Evolutionary conservation across 2,113 vertebrate genomes (phyloP).

Genomic region (Blennius ocellaris): DNA sequence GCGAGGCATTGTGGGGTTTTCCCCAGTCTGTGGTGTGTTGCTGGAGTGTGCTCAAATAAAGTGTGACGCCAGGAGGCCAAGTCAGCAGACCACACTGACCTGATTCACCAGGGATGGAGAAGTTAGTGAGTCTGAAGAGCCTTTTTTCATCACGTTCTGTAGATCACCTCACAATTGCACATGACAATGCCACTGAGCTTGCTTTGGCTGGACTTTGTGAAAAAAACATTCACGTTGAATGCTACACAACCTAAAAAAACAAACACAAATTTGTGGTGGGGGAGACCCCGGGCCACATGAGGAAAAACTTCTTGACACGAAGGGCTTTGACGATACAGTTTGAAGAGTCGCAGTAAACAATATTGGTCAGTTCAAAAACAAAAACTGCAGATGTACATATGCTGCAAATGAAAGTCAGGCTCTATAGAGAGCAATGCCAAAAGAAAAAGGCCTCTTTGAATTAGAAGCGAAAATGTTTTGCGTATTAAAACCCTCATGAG

Average conservation of each 20-base stretch:
- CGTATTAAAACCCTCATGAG: conserved; percentile 39
- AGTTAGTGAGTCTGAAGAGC: conserved; percentile 37
- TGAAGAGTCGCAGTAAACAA: conserved; percentile 66
- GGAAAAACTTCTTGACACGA: conserved; percentile 57
- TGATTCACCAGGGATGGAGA: conserved; percentile 65
- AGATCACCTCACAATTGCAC: conserved; percentile 24
- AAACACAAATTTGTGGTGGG: conserved; percentile 29
- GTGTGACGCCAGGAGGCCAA: conserved; percentile 73
- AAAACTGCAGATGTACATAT: conserved; percentile 40
- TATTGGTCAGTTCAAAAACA: conserved; percentile 40
- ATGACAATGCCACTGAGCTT: conserved; percentile 41
- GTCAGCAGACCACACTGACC: conserved; percentile 78
- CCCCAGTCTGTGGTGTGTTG: conserved; percentile 67
- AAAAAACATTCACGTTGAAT: conserved; percentile 39
- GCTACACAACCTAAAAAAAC: conserved; percentile 46
- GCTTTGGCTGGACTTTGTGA: conserved; percentile 18
- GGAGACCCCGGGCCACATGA: conserved; percentile 61
- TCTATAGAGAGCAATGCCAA: conserved; percentile 2
- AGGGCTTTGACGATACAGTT: conserved; percentile 47
- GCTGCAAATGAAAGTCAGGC: conserved; percentile 27
- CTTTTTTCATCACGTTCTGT: conserved; percentile 23
- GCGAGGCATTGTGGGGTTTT: conserved; percentile 76
- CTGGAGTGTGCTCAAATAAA: conserved; percentile 68
- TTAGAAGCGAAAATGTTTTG: conserved; percentile 44
- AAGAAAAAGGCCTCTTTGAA: conserved; percentile 5